phyloP scores from a whole-genome alignment of 2,113 vertebrate genomes.

The Lucifuga dentata region DNA sequence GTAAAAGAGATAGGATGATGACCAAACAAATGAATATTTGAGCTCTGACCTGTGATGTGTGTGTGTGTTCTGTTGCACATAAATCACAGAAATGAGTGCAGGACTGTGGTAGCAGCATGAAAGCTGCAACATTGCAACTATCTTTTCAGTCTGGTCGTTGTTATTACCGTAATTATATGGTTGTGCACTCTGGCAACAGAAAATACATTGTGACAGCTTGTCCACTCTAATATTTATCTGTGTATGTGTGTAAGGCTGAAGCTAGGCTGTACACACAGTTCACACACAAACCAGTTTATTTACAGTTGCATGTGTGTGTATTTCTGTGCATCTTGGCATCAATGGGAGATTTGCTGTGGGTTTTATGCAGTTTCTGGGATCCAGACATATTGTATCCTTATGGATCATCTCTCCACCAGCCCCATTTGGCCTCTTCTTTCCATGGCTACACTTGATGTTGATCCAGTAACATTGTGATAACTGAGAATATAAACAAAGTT shows the following conservation, averaged over 20 bases:
- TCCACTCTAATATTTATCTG: conserved; percentile 44
- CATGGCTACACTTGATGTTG: conserved; percentile 30
- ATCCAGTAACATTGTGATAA: conserved; percentile 49
- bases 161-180: conserved; percentile 45
- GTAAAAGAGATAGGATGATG: not conserved
- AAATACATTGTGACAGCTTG: conserved; percentile 64
- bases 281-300: conserved; percentile 40
- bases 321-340: not conserved
- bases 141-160: conserved; percentile 37
- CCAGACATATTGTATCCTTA: conserved; percentile 48
- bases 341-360: conserved; percentile 45
- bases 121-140: conserved; percentile 44
- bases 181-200: conserved; percentile 53
- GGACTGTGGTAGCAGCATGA: conserved; percentile 5
- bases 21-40: not conserved
- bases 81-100: not conserved
- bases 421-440: conserved; percentile 15
- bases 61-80: too few species aligned
- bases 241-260: conserved; percentile 12
- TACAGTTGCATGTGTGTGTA: conserved; percentile 33
- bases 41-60: too few species aligned
- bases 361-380: conserved; percentile 37
- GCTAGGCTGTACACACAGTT: conserved; percentile 32
- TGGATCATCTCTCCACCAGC: conserved; percentile 19
- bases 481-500: conserved; percentile 56